Conservation (phyloP, 1,140 invertebrate genomes). For the Drosophila takahashii region DNA sequence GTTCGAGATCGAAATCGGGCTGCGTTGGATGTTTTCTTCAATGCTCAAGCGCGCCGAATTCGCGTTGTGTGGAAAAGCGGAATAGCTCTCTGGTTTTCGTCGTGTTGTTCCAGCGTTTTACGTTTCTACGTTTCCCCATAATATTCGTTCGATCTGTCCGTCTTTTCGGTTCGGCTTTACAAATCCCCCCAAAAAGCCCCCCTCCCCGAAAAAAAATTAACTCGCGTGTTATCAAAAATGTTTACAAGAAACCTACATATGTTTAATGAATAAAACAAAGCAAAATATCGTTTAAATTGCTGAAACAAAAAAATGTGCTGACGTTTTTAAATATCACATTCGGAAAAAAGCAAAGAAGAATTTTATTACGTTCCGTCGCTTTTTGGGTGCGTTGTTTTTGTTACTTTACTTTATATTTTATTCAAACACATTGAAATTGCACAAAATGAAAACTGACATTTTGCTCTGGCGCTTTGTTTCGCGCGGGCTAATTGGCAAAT, state of each 20-base stretch:
- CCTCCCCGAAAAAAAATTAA: slow-evolving; percentile 7
- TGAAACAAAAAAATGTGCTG: slow-evolving; percentile 36
- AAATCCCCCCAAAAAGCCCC: slow-evolving; percentile 2
- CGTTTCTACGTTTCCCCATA: slow-evolving; percentile 16
- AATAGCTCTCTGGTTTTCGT: slow-evolving; percentile 45
- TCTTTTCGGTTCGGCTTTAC: slow-evolving; percentile 16
- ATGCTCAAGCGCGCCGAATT: slow-evolving; percentile 51
- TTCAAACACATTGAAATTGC: slow-evolving; percentile 33
- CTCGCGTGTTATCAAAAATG: slow-evolving; percentile 45
- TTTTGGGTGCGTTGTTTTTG: slow-evolving; percentile 55
- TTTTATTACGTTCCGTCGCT: slow-evolving; percentile 40
- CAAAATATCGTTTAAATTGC: slow-evolving; percentile 18
- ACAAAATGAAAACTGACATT: slow-evolving; percentile 67
- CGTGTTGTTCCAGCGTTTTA: slow-evolving; percentile 29
- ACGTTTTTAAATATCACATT: slow-evolving; percentile 44
- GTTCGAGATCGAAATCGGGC: slow-evolving; percentile 69
- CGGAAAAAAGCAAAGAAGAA: slow-evolving; percentile 16
- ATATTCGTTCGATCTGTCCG: slow-evolving; percentile 18
- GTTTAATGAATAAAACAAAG: slow-evolving; percentile 32
- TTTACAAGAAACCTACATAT: slow-evolving; percentile 47
- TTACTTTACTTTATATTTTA: slow-evolving; percentile 51
- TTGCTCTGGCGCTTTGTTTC: slow-evolving; percentile 75
- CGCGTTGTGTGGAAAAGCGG: slow-evolving; percentile 60
- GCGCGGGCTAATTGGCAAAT: slow-evolving; percentile 78
- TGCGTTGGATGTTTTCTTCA: slow-evolving; percentile 65